Evolutionary conservation across 1,140 invertebrate species (phyloP).

Genomic region (Popillia japonica): DNA sequence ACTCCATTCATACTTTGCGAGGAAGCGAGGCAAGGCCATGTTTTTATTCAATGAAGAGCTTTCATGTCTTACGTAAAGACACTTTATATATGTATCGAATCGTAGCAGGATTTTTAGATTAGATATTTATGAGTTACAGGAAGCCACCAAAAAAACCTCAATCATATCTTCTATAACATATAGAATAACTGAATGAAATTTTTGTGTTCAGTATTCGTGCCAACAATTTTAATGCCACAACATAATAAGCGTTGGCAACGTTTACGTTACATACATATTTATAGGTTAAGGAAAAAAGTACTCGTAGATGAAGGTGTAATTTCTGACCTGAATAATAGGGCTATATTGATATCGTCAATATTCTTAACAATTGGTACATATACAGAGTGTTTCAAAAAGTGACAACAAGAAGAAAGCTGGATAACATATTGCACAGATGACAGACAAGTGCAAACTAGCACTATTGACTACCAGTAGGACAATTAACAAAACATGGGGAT

Average conservation of each 20-base stretch:
- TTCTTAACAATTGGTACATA: no score
- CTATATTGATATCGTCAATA: no score
- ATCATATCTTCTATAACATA: not conserved
- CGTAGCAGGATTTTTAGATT: not conserved
- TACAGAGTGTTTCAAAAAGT: no score
- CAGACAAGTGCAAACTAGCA: no score
- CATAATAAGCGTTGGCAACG: not conserved
- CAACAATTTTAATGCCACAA: not conserved
- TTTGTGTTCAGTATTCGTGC: not conserved
- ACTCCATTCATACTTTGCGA: conserved; percentile 23
- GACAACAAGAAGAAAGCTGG: no score
- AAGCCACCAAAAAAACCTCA: not conserved
- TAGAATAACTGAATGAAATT: not conserved
- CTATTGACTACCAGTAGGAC: no score
- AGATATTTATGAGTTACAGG: not conserved
- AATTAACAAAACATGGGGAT: no score
- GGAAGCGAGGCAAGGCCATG: not conserved
- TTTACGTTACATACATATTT: no score
- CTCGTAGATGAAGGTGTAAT: no score
- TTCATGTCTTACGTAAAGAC: not conserved
- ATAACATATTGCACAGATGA: no score
- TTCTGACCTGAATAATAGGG: no score
- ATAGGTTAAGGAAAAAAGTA: no score
- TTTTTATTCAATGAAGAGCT: conserved; percentile 14
- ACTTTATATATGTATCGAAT: not conserved